Conservation (phyloP, 1,140 invertebrate species). For the Helicoverpa armigera region DNA sequence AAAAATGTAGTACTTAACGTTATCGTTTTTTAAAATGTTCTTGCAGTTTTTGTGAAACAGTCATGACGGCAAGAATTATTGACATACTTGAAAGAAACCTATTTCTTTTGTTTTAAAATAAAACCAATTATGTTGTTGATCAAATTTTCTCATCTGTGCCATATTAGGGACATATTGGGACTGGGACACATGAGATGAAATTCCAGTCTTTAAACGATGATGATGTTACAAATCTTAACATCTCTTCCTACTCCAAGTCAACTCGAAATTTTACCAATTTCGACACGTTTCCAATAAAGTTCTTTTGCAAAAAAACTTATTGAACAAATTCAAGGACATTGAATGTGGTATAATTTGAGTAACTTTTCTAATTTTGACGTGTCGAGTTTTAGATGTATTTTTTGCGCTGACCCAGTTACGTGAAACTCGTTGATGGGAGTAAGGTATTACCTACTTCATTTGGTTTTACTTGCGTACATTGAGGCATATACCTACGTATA, state of each 20-base stretch:
- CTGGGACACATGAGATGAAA: too few relatives aligned
- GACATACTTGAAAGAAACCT: too few relatives aligned
- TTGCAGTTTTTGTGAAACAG: too few relatives aligned
- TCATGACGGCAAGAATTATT: too few relatives aligned
- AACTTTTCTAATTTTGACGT: conserved; percentile 46
- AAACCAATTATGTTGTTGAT: too few relatives aligned
- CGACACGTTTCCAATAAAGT: background rate
- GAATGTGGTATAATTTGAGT: conserved; percentile 38
- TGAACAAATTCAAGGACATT: conserved; percentile 28
- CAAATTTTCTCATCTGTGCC: too few relatives aligned
- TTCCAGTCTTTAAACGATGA: too few relatives aligned
- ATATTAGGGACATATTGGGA: too few relatives aligned
- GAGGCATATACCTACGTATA: background rate
- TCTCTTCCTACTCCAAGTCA: background rate
- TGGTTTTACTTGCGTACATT: conserved; percentile 7
- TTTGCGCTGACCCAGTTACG: conserved; percentile 15
- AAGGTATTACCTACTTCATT: conserved; percentile 1
- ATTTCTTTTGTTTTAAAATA: too few relatives aligned
- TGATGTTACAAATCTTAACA: too few relatives aligned
- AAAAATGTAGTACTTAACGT: background rate
- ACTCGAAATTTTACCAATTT: conserved; percentile 20
- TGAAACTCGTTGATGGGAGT: background rate
- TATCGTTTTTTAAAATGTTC: background rate
- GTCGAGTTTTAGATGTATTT: conserved; percentile 33
- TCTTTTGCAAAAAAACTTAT: conserved; percentile 18